Evolutionary conservation across 2,888 invertebrate genomes (phyloP).

Genomic region (Leucania comma): DNA sequence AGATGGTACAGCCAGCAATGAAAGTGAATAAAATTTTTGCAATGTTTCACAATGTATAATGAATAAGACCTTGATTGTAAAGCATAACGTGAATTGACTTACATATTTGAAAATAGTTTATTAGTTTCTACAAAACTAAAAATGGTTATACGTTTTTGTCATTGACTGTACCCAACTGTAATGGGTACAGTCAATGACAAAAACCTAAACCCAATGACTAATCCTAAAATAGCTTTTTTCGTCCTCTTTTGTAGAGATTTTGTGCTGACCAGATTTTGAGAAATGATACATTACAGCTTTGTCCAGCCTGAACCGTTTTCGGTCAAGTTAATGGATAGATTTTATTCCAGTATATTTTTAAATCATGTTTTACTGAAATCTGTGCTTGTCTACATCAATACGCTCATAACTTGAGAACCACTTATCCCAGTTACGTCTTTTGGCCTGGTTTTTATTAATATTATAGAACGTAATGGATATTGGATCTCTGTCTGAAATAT

Average conservation of each 20-base stretch:
- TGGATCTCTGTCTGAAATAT: neutral
- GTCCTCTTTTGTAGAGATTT: neutral
- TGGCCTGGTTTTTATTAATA: neutral
- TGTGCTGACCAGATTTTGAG: neutral
- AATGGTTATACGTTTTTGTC: neutral
- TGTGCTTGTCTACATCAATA: neutral
- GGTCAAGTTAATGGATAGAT: constrained; percentile 7
- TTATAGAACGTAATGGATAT: neutral
- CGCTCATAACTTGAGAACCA: constrained; percentile 1
- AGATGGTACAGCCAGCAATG: neutral
- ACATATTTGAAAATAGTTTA: neutral
- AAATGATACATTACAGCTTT: neutral
- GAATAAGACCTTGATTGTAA: neutral
- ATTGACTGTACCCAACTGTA: neutral
- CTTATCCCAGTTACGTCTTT: neutral
- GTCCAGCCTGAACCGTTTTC: neutral
- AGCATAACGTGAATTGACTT: neutral
- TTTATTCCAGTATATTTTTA: neutral
- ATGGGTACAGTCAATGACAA: too few species aligned
- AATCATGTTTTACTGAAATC: neutral
- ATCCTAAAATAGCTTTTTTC: neutral
- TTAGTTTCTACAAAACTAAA: neutral
- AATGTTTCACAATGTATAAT: neutral
- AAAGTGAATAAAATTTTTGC: neutral
- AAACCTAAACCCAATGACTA: too few species aligned